Evolutionary conservation across 1,140 invertebrate species (phyloP).

Genomic region (Leptinotarsa lineolata): DNA sequence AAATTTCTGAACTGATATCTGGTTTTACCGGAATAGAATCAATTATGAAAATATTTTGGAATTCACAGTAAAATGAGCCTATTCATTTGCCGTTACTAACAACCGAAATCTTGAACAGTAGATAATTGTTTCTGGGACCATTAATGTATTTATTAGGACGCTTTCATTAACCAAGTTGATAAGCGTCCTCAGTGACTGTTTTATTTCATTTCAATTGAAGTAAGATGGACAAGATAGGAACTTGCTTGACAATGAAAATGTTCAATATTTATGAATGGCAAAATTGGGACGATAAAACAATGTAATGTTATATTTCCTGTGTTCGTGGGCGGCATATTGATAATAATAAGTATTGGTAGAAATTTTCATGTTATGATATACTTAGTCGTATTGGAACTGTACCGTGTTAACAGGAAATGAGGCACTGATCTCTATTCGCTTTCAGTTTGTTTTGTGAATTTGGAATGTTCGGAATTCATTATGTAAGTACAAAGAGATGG

Average conservation of each 20-base stretch:
- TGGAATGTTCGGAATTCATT: not conserved
- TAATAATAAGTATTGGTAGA: not conserved
- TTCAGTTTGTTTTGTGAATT: not conserved
- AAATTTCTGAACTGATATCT: too few relatives aligned
- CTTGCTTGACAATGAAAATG: not conserved
- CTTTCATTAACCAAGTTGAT: not conserved
- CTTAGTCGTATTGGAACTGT: not conserved
- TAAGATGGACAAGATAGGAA: not conserved
- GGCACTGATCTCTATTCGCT: not conserved
- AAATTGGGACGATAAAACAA: not conserved
- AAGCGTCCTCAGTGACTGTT: not conserved
- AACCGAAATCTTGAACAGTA: conserved; percentile 8
- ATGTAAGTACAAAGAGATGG: not conserved
- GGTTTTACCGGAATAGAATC: too few relatives aligned
- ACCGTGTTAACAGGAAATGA: not conserved
- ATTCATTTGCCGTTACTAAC: not conserved
- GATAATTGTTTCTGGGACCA: not conserved
- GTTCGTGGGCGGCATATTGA: conserved; percentile 7
- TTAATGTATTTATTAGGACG: not conserved
- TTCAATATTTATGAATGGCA: not conserved
- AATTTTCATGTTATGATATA: not conserved
- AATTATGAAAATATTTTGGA: too few relatives aligned
- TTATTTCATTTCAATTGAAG: not conserved
- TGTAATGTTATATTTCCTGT: not conserved
- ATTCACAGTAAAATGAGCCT: too few relatives aligned